Evolutionary conservation across 2,113 vertebrate genomes (phyloP).

Genomic region (western clawed frog (Xenopus tropicalis)): UCB_Xtro_10.0 CM004446.2:145902001-145902500

Average conservation of each 20-base stretch:
- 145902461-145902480: neutral
- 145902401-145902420: neutral
- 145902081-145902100: too few species aligned
- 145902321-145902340: conserved; percentile 46
- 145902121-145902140: conserved; percentile 94
- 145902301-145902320: conserved; percentile 57
- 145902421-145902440: conserved; percentile 31
- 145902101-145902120: too few species aligned
- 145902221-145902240: conserved; percentile 95
- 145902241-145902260: conserved; percentile 96
- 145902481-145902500: conserved; percentile 68
- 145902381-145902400: conserved; percentile 25
- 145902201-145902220: conserved; percentile 98
- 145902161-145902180: conserved; percentile 91
- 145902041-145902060: too few species aligned
- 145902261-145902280: conserved; percentile 75
- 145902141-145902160: conserved; percentile 99
- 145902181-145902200: conserved; percentile 99
- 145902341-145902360: conserved; percentile 45
- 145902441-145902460: conserved; percentile 42
- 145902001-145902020: too few species aligned
- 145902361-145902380: conserved; percentile 31
- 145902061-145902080: too few species aligned
- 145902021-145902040: too few species aligned
- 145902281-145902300: conserved; percentile 53